Evolutionary conservation across 2,113 vertebrate species (phyloP), one percentile per base, ranked within the genome.

Genomic region (Lathamus discolor): DNA sequence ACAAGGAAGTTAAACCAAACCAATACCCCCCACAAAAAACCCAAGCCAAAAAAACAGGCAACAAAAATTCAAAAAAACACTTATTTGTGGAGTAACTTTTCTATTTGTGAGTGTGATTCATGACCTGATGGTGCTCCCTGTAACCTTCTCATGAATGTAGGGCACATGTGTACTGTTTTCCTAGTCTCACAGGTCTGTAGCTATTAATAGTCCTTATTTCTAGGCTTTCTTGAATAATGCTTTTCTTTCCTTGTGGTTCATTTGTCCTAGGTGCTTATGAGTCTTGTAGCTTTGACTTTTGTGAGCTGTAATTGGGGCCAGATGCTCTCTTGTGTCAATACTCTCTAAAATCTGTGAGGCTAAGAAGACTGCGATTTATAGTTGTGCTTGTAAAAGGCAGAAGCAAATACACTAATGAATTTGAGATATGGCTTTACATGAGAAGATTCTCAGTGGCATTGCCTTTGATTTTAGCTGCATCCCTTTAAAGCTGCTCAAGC

Each of bases 361-460:
- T 35, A 91, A 67, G 43, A 94, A 51, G 39, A 96, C 18, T 69
- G 62, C 80, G 92, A 74, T 95, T 91, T 92, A 43, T 92, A 76
- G 33, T 80, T 93, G 51, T 86, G 79, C 83, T 93, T 22, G 10
- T 84, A 90, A 89, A 76, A 86, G 92, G 52, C 41, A 78, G 95
- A 92, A 94, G 82, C 43, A 90, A 96, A 97, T 92, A 77, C 74
- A 48, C 63, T 95, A 95, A 97, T 96, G 84, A 97, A 92, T 52
- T 49, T 85, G 72, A 69, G 87, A 69, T 91, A 92, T 74, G 85
- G 63, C 49, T 90, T 80, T 81, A 29, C 6, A 6, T 22, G 57
- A 90, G 23, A 86, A 46, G 86, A 94, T 83, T 95, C 86, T 94
- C 69, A 83, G 75, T 86, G 80, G 72, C 70, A 49, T 55, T 85